Percentiles rank a stretch among this genome's conserved stretches.
These are phyloP conservation scores for Hirtodrosophila cameraria DNA, from an alignment of 2,888 invertebrate genomes.

Conservation along the genomic window DNA sequence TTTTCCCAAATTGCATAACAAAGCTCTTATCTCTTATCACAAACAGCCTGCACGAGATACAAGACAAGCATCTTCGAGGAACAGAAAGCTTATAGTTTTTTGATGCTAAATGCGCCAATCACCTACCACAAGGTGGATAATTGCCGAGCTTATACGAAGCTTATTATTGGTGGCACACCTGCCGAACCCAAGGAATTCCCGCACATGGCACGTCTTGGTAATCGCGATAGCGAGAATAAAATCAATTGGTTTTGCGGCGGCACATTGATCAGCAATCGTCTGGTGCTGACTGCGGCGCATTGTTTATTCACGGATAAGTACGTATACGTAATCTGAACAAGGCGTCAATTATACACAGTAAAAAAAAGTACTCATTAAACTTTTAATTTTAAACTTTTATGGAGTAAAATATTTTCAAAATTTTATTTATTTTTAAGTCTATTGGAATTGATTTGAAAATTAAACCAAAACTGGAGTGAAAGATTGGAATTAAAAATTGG, in stretches of 20 bases:
- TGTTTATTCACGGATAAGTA: constrained; percentile 48
- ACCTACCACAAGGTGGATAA: constrained; percentile 45
- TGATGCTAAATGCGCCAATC: constrained; percentile 40
- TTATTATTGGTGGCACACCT: constrained; percentile 72
- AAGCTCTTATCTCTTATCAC: neutral
- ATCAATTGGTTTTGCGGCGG: constrained; percentile 79
- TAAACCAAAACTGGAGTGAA: no score
- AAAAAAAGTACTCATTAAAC: no score
- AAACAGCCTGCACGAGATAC: constrained; percentile 54
- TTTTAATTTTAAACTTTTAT: no score
- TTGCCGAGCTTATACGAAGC: constrained; percentile 83
- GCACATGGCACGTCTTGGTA: constrained; percentile 70
- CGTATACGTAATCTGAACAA: no score
- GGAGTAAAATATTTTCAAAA: no score
- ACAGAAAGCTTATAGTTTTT: constrained; percentile 51
- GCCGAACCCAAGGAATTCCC: constrained; percentile 81
- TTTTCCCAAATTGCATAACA: no score
- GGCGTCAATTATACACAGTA: no score
- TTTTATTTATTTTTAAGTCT: no score
- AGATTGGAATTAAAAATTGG: no score
- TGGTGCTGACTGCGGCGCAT: constrained; percentile 67
- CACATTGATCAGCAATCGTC: constrained; percentile 66
- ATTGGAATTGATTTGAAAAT: no score
- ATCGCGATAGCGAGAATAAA: constrained; percentile 35
- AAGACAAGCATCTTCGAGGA: constrained; percentile 66